These are phyloP conservation scores for Aphodius sticticus DNA, from an alignment of 2,888 invertebrate genomes.

Conservation along the genomic window DNA sequence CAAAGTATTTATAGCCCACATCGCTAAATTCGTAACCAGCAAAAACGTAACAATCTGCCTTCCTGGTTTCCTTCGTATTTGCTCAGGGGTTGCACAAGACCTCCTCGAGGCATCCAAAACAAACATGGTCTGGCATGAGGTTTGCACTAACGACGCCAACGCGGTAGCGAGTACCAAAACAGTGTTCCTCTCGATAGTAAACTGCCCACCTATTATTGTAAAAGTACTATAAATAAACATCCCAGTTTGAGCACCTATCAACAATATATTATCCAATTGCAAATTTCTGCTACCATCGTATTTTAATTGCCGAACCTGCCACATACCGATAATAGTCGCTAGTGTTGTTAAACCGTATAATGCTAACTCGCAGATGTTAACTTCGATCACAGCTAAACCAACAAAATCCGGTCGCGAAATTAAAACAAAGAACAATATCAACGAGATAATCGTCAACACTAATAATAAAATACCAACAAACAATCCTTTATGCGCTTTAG, in stretches of 20 bases:
- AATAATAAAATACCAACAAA: slow-evolving; percentile 89
- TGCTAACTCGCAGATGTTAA: slow-evolving; percentile 87
- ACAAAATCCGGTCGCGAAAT: slow-evolving; percentile 83
- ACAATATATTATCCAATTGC: slow-evolving; percentile 87
- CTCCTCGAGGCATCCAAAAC: slow-evolving; percentile 90
- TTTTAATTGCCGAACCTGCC: slow-evolving; percentile 83
- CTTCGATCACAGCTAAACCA: slow-evolving; percentile 85
- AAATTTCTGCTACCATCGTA: slow-evolving; percentile 85
- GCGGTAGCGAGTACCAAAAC: slow-evolving; percentile 85
- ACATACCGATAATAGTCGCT: slow-evolving; percentile 88
- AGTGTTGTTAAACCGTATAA: slow-evolving; percentile 87
- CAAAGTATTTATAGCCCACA: slow-evolving; percentile 94
- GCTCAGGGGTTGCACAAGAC: slow-evolving; percentile 81
- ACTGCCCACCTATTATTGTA: slow-evolving; percentile 92
- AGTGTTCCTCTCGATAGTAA: slow-evolving; percentile 82
- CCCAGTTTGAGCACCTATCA: slow-evolving; percentile 93
- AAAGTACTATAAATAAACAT: slow-evolving; percentile 94
- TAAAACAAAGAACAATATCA: slow-evolving; percentile 90
- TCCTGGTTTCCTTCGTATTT: slow-evolving; percentile 88
- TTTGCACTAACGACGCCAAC: slow-evolving; percentile 85
- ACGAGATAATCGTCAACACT: slow-evolving; percentile 88
- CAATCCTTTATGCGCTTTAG: slow-evolving; percentile 90
- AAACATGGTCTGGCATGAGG: slow-evolving; percentile 89
- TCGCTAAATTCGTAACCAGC: slow-evolving; percentile 87
- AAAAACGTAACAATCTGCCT: slow-evolving; percentile 93